Percentiles rank a stretch among this genome's conserved stretches.
These are phyloP conservation scores for Heteropelma amictum DNA, from an alignment of 2,888 invertebrate species.

Conservation along the genomic window DNA sequence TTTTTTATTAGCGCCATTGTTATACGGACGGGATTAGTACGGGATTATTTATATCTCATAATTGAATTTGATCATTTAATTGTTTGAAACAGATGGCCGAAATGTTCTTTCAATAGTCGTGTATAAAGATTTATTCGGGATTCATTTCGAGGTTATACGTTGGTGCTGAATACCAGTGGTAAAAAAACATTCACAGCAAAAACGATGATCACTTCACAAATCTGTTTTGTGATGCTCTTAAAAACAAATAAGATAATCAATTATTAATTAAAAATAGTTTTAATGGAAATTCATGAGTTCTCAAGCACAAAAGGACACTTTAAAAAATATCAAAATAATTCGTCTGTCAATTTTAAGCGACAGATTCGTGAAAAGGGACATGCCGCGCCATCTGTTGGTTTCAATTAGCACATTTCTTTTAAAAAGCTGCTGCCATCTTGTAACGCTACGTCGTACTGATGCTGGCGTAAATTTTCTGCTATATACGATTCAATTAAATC, in stretches of 20 bases:
- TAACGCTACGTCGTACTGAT: no score
- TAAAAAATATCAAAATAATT: not conserved
- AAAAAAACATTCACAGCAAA: no score
- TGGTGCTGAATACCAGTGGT: no score
- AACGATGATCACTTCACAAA: no score
- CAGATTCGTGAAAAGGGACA: no score
- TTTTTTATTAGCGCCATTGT: conserved; percentile 73
- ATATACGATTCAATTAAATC: no score
- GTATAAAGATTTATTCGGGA: not conserved
- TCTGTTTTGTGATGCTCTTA: not conserved
- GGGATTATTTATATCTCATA: not conserved
- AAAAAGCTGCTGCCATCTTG: no score
- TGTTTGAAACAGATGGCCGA: not conserved
- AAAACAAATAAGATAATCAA: not conserved
- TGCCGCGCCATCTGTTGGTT: not conserved
- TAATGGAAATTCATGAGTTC: not conserved
- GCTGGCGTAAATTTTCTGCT: no score
- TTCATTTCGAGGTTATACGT: conserved; percentile 18
- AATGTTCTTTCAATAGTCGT: not conserved
- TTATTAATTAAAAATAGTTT: not conserved
- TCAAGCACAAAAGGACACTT: not conserved
- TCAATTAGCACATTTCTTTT: no score
- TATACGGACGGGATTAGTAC: no score
- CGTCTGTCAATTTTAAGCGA: no score
- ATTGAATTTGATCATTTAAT: not conserved